These are phyloP conservation scores for Trematocara macrostoma DNA, from an alignment of 2,113 vertebrate species.

Conservation along the genomic window DNA sequence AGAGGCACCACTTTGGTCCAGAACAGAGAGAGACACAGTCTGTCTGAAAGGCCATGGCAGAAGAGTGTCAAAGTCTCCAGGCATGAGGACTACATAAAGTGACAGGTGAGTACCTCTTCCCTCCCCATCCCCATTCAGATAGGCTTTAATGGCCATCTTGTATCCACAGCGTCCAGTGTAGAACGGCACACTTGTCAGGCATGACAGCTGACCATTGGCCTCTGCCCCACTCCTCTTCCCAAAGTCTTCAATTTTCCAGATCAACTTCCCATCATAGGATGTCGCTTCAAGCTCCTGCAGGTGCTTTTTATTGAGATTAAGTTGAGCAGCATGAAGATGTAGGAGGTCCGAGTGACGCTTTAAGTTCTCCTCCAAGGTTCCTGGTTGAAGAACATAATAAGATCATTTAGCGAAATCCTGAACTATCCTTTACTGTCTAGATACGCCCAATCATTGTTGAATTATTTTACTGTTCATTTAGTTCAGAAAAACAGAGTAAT, in stretches of 20 bases:
- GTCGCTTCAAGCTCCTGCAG: conserved; percentile 76
- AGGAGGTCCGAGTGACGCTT: conserved; percentile 15
- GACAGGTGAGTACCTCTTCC: conserved; percentile 85
- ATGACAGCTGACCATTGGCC: conserved; percentile 63
- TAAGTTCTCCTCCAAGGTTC: conserved; percentile 13
- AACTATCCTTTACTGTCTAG: neutral
- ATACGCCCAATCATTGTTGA: neutral
- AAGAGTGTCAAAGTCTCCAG: conserved; percentile 86
- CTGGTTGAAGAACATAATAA: neutral
- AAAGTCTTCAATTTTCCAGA: conserved; percentile 89
- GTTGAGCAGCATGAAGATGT: conserved; percentile 20
- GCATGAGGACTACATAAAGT: conserved; percentile 88
- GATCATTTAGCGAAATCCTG: neutral
- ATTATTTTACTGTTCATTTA: neutral
- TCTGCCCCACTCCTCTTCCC: conserved; percentile 76
- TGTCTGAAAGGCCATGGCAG: conserved; percentile 90
- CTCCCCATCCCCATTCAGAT: conserved; percentile 83
- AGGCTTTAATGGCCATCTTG: conserved; percentile 78
- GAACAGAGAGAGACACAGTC: conserved; percentile 65
- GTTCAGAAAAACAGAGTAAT: neutral
- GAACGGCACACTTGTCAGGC: conserved; percentile 83
- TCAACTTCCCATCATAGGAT: conserved; percentile 83
- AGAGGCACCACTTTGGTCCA: conserved; percentile 23
- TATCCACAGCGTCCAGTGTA: conserved; percentile 87
- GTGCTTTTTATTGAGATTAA: neutral